Percentiles rank a stretch among this genome's conserved stretches.
These are phyloP conservation scores for Pegoplata infirma DNA, from an alignment of 2,888 invertebrate species.

Conservation along the genomic window DNA sequence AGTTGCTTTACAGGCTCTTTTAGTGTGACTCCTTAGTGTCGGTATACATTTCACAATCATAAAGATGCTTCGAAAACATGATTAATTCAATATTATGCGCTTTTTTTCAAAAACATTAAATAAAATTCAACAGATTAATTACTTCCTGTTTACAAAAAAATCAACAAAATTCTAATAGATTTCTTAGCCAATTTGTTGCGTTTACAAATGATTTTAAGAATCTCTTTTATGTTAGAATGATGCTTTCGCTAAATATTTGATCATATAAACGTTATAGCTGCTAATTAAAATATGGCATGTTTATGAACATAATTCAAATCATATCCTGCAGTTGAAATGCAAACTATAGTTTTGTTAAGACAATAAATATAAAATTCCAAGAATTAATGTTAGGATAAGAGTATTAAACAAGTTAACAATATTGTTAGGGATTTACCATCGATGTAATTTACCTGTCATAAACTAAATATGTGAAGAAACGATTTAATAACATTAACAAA, in stretches of 20 bases:
- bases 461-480: slow-evolving; percentile 24
- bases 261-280: not conserved
- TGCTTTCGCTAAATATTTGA: not conserved
- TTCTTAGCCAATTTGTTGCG: not conserved
- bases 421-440: slow-evolving; percentile 18
- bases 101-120: no score
- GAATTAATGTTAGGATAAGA: not conserved
- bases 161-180: not conserved
- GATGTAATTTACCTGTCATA: slow-evolving; percentile 38
- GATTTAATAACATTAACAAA: slow-evolving; percentile 9
- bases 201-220: not conserved
- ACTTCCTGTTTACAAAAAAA: not conserved
- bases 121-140: no score
- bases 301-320: slow-evolving; percentile 23
- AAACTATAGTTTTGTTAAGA: not conserved
- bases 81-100: no score
- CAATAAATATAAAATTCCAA: not conserved
- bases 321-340: slow-evolving; percentile 26
- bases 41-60: no score
- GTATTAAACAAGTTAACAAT: slow-evolving; percentile 4
- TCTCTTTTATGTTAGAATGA: not conserved
- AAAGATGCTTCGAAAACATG: no score
- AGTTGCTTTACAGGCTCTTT: no score
- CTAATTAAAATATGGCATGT: slow-evolving; percentile 56
- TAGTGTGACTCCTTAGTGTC: no score